A percentile compares a stretch with the other conserved stretches of the same genome.
Conservation (phyloP, 2,888 invertebrate species). For the Coelinius sp. region DNA sequence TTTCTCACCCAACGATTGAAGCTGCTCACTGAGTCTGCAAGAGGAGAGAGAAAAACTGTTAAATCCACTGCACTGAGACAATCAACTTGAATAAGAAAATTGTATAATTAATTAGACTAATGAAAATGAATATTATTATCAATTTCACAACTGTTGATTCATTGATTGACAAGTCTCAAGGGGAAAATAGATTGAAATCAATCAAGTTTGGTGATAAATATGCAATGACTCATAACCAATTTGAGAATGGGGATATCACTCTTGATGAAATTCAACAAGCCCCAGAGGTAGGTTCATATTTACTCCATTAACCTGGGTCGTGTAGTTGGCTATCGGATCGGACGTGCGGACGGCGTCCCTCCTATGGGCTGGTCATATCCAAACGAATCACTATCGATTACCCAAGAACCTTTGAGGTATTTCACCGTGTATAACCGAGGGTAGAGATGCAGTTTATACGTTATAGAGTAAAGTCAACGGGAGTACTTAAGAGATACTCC, state of each 20-base stretch:
- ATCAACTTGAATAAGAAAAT: conserved; percentile 17
- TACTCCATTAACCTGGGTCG: conserved; percentile 49
- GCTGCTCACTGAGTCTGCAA: background rate
- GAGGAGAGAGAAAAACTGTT: background rate
- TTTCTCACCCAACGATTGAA: background rate
- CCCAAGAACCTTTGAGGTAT: conserved; percentile 2
- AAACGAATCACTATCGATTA: conserved; percentile 20
- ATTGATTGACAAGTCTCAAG: background rate
- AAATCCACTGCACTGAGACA: background rate
- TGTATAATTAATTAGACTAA: background rate
- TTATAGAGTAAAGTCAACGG: background rate
- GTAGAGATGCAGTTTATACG: conserved; percentile 1
- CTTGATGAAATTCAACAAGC: background rate
- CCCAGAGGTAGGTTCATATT: conserved; percentile 34
- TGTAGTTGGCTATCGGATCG: conserved; percentile 46
- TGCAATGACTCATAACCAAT: background rate
- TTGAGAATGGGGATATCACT: background rate
- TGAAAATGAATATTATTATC: background rate
- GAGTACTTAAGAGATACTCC: conserved; percentile 7
- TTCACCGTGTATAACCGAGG: background rate
- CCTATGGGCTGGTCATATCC: conserved; percentile 7
- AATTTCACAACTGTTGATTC: background rate
- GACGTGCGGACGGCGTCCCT: conserved; percentile 33
- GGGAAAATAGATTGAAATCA: background rate
- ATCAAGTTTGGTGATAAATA: background rate